Percentiles rank a stretch among this genome's conserved stretches.
Conservation (phyloP, 2,113 vertebrate genomes). For the Tenebrosternarchus preto region DNA sequence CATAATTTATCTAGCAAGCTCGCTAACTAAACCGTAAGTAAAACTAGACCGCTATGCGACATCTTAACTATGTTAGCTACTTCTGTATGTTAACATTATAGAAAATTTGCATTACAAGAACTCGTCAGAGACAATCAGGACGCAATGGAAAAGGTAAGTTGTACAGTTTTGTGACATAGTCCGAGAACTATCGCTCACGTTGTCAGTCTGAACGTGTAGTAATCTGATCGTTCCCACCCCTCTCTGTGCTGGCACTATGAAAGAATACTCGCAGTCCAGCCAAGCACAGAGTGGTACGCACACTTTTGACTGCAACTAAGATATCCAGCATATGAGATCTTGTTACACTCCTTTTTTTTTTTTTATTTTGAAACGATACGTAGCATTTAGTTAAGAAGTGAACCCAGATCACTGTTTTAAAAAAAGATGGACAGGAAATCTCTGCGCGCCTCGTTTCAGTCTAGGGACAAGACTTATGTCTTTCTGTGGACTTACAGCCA, state of each 20-base stretch:
- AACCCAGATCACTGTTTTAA: background rate
- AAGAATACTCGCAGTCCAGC: background rate
- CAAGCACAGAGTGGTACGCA: too few species aligned
- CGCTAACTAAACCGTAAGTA: background rate
- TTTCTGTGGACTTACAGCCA: constrained; percentile 71
- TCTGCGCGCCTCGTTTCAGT: constrained; percentile 6
- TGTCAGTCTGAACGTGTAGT: background rate
- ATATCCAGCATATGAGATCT: background rate
- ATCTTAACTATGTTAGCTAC: too few species aligned
- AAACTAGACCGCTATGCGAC: too few species aligned
- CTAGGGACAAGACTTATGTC: constrained; percentile 63
- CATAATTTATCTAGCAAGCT: too few species aligned
- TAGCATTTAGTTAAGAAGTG: background rate
- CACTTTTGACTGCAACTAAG: too few species aligned
- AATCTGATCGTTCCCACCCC: background rate
- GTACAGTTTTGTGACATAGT: background rate
- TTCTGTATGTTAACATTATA: background rate
- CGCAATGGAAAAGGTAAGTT: constrained; percentile 45
- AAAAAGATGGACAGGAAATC: constrained; percentile 47
- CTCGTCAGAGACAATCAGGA: background rate
- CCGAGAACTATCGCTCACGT: too few species aligned
- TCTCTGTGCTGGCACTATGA: background rate
- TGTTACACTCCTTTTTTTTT: background rate
- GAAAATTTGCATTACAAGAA: background rate
- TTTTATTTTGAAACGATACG: background rate